Percentiles rank a stretch among this genome's conserved stretches.
Evolutionary conservation across 2,797 vertebrate genomes (phyloP).

Genomic region (Thunnus albacares): DNA sequence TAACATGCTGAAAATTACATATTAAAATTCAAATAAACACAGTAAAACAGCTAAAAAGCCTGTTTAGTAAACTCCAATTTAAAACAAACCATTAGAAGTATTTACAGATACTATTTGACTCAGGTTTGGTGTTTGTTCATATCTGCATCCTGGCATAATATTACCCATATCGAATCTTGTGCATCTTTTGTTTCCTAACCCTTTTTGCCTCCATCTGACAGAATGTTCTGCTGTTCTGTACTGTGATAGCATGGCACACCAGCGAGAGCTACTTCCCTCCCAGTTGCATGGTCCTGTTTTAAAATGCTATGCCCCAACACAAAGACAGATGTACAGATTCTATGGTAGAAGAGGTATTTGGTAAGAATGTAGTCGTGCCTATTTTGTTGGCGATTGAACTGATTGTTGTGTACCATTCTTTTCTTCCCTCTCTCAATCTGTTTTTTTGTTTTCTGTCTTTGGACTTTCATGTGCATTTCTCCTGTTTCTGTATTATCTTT

Average conservation of each 20-base stretch:
- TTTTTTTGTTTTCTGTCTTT: conserved; percentile 30
- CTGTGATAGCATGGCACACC: conserved; percentile 79
- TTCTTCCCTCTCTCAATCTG: conserved; percentile 28
- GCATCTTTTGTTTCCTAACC: conserved; percentile 69
- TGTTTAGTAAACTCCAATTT: background rate
- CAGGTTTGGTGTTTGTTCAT: conserved; percentile 48
- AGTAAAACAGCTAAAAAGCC: background rate
- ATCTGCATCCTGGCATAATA: conserved; percentile 65
- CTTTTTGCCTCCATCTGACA: conserved; percentile 76
- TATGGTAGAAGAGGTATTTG: conserved; percentile 27
- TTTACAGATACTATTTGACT: conserved; percentile 64
- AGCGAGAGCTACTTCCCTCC: conserved; percentile 60
- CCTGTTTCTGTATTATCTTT: background rate
- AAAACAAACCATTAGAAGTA: background rate
- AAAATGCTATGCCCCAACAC: conserved; percentile 65
- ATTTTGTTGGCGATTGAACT: conserved; percentile 19
- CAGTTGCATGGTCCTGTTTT: conserved; percentile 78
- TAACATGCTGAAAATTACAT: no score
- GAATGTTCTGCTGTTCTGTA: conserved; percentile 67
- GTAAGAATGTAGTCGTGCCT: background rate
- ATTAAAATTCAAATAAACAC: background rate
- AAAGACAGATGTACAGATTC: conserved; percentile 47
- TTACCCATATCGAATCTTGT: conserved; percentile 59
- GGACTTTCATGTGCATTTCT: conserved; percentile 4
- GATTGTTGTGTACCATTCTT: conserved; percentile 37